Evolutionary conservation across 1,140 invertebrate species (phyloP).

Genomic region (Antheraea mylitta): DNA sequence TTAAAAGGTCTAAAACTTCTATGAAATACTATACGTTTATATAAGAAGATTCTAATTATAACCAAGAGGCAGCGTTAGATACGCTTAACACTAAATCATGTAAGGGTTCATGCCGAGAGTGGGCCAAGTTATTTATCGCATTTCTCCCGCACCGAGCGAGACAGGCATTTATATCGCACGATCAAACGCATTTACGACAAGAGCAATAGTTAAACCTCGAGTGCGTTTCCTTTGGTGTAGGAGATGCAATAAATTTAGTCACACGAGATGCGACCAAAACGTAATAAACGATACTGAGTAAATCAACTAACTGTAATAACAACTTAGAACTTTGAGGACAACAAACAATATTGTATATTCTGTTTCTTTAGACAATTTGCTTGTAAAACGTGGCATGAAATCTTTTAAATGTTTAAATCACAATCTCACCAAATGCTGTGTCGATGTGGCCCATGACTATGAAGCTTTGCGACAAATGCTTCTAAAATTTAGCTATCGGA

Average conservation of each 20-base stretch:
- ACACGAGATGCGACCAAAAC: neutral
- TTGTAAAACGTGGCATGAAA: too few relatives aligned
- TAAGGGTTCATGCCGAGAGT: constrained; percentile 40
- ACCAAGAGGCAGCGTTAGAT: constrained; percentile 19
- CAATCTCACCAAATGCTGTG: too few relatives aligned
- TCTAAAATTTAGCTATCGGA: too few relatives aligned
- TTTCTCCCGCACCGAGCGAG: constrained; percentile 47
- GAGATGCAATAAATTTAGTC: constrained; percentile 24
- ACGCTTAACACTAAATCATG: constrained; percentile 46
- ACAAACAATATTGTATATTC: too few relatives aligned
- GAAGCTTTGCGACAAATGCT: too few relatives aligned
- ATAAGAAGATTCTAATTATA: neutral
- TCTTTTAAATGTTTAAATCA: too few relatives aligned
- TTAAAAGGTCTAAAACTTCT: too few relatives aligned
- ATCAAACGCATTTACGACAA: constrained; percentile 55
- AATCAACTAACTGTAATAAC: neutral
- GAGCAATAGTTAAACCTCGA: constrained; percentile 44
- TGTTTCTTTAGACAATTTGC: too few relatives aligned
- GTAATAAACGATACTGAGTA: neutral
- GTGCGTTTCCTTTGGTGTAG: constrained; percentile 30
- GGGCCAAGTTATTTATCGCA: constrained; percentile 56
- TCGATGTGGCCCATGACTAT: too few relatives aligned
- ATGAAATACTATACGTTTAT: too few relatives aligned
- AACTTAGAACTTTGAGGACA: neutral
- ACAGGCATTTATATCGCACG: constrained; percentile 47